Conservation (phyloP, 2,888 invertebrate species). For the Teleiodes luculella region DNA sequence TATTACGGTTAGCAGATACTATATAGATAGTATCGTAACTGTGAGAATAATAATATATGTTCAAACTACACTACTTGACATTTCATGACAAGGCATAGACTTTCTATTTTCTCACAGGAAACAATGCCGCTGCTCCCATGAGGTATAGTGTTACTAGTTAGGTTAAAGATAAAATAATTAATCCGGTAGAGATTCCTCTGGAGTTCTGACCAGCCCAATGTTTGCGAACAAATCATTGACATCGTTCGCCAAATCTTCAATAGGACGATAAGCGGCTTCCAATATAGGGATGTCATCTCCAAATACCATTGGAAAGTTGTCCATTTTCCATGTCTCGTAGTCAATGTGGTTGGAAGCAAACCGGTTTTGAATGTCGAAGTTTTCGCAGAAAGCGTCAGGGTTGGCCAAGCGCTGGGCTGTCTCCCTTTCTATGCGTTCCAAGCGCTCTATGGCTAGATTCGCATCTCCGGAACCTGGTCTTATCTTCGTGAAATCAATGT, state of each 20-base stretch:
- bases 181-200: not conserved
- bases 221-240: not conserved
- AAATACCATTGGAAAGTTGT: not conserved
- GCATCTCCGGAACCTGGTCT: slow-evolving; percentile 49
- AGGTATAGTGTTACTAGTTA: not conserved
- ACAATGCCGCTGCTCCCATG: no score
- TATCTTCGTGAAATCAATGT: slow-evolving; percentile 52
- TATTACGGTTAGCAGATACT: no score
- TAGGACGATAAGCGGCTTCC: not conserved
- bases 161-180: not conserved
- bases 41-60: no score
- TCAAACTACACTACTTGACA: no score
- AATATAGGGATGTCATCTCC: not conserved
- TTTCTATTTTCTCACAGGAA: not conserved
- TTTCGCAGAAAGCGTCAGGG: not conserved
- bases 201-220: not conserved
- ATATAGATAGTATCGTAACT: no score
- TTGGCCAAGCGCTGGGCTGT: slow-evolving; percentile 51
- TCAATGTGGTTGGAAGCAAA: slow-evolving; percentile 14
- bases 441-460: slow-evolving; percentile 53
- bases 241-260: not conserved
- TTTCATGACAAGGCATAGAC: not conserved
- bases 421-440: slow-evolving; percentile 66
- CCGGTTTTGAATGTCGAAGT: not conserved
- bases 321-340: slow-evolving; percentile 23